A percentile compares a stretch with the other conserved stretches of the same genome.
These are phyloP conservation scores for Shinisaurus crocodilurus DNA, from an alignment of 2,113 vertebrate species.

Conservation along the genomic window DNA sequence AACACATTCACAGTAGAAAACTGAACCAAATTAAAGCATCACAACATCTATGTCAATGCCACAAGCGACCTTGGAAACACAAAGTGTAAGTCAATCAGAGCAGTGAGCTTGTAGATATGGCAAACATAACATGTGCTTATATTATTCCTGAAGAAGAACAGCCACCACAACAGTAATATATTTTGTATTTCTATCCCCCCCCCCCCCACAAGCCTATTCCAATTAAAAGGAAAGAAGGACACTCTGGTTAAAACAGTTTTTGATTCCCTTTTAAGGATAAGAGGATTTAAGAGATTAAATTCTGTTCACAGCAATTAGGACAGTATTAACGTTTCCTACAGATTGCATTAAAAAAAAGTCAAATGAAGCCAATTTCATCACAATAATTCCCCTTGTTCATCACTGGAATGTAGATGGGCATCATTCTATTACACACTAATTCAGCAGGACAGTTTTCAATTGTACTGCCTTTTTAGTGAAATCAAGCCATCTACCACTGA, in stretches of 20 bases:
- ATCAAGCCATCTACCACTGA: background rate
- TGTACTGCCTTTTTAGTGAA: background rate
- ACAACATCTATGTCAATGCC: background rate
- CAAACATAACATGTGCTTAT: too few relatives aligned
- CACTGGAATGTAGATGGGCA: rapidly evolving
- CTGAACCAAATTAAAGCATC: background rate
- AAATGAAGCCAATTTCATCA: constrained; percentile 5
- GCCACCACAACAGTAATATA: background rate
- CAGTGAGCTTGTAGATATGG: background rate
- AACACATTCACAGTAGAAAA: background rate
- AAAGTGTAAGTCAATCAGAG: background rate
- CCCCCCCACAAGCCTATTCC: background rate
- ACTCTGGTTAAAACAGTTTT: background rate
- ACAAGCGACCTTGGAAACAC: background rate
- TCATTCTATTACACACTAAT: background rate
- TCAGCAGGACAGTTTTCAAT: background rate
- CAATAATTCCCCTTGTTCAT: constrained; percentile 9
- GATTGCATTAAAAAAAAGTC: background rate
- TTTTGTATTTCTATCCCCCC: background rate
- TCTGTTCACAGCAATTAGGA: constrained; percentile 8
- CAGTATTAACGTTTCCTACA: background rate
- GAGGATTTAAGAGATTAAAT: constrained; percentile 1
- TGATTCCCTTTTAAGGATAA: background rate
- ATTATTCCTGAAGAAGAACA: background rate
- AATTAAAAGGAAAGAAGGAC: background rate